Evolutionary conservation across 2,797 vertebrate genomes (phyloP), one percentile per base, ranked within the genome.

Genomic region (Rhinoraja longicauda): DNA sequence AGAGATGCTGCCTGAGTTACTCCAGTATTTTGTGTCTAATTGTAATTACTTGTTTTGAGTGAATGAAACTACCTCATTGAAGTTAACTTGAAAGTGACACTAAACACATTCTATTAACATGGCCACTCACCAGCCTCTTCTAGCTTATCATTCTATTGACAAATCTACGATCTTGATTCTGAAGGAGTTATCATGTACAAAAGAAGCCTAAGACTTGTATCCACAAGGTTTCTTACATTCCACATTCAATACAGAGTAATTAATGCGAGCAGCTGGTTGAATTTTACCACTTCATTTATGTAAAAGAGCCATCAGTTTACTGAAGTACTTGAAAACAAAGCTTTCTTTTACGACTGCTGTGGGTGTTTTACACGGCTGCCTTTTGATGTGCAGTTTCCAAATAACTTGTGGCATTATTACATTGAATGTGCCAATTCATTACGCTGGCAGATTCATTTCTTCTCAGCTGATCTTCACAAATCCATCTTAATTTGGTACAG

Each of bases 401-500:
- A 64, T 59, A 86, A 59, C 57, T 86, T 57, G 82, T 86, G 82
- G 82, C 82, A 86, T 57, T n/a, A 86, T 62, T 86, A 59, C 45
- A 59, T 29, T 59, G 57, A 84, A 84, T 86, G 53, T n/a, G 29
- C 4, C 12, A 62, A 86, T 86, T 86, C 26, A 29, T 26, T 15
- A 29, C 29, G 57, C 21, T 57, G 45, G 24, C 79, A 82, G 79
- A 26, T 81, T 59, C 6, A 62, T 86, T 64, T 86, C n/a, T 62
- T 13, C 26, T 57, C 21, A 84, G 29, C 45, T 84, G 24, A 57
- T 26, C 53, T 59, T 32, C 59, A 29, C 29, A 86, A 53, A 86
- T 64, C 10, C 57, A 86, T 9, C 12, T 84, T 59, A 82, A 4
- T 84, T 84, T 29, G 81, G 53, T 59, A 86, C 32, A n/a, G 21